Conservation (phyloP, 2,888 invertebrate genomes). For the Hololepta plana region DNA sequence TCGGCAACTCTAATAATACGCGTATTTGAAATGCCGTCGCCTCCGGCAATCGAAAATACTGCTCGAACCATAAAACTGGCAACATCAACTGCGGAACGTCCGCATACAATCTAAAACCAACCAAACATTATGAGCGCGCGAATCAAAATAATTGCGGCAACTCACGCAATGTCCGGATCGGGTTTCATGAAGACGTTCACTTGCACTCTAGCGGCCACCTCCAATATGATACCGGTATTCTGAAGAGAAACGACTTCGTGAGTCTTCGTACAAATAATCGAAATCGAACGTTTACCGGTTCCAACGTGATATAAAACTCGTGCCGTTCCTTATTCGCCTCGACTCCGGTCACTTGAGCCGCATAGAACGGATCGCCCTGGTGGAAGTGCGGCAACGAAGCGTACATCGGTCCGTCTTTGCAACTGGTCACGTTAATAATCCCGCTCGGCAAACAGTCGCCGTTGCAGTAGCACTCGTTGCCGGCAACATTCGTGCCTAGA, state of each 20-base stretch:
- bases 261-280: no score
- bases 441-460: slow-evolving; percentile 52
- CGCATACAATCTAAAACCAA: slow-evolving; percentile 39
- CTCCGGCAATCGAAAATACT: slow-evolving; percentile 38
- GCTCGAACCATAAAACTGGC: slow-evolving; percentile 66
- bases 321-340: slow-evolving; percentile 45
- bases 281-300: no score
- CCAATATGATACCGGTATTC: slow-evolving; percentile 54
- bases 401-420: slow-evolving; percentile 60
- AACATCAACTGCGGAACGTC: slow-evolving; percentile 49
- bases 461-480: slow-evolving; percentile 48
- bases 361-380: slow-evolving; percentile 45
- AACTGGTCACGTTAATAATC: slow-evolving; percentile 51
- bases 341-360: slow-evolving; percentile 44
- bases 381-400: slow-evolving; percentile 67
- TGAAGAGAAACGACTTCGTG: slow-evolving; percentile 21
- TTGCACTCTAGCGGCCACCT: slow-evolving; percentile 63
- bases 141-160: slow-evolving; percentile 11
- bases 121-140: slow-evolving; percentile 1
- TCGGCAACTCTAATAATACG: slow-evolving; percentile 8
- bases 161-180: slow-evolving; percentile 44
- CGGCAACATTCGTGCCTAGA: slow-evolving; percentile 33
- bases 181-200: slow-evolving; percentile 57
- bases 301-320: slow-evolving; percentile 50
- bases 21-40: slow-evolving; percentile 3